These are phyloP conservation scores for Anhinga rufa DNA, from an alignment of 2,113 vertebrate species.

Conservation along the genomic window DNA sequence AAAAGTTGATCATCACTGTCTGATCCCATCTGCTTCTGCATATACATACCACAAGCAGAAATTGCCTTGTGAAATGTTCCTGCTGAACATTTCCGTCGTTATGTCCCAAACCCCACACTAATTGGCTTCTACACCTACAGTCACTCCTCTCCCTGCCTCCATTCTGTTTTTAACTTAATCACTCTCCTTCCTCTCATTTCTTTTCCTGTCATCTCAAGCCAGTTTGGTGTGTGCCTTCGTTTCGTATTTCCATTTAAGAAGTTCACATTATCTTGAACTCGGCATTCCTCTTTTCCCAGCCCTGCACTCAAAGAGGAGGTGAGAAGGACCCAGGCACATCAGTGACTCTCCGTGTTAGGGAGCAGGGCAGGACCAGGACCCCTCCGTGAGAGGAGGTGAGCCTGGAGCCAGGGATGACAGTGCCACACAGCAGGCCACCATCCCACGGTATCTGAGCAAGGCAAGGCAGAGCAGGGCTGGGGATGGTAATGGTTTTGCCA, in stretches of 20 bases:
- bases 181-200: background rate
- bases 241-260: background rate
- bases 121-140: background rate
- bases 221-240: background rate
- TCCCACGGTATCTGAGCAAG: fast-evolving
- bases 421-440: background rate
- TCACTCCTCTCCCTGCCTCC: background rate
- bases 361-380: background rate
- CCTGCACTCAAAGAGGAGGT: background rate
- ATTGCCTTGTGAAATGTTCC: conserved; percentile 2
- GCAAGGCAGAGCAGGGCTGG: background rate
- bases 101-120: background rate
- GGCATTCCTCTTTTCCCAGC: background rate
- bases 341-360: background rate
- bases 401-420: background rate
- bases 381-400: background rate
- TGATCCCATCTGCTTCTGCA: conserved; percentile 29
- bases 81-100: background rate
- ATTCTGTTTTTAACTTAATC: background rate
- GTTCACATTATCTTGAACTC: background rate
- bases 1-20: conserved; percentile 13
- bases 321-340: background rate
- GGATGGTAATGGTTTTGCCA: background rate
- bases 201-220: background rate
- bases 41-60: background rate